Percentiles rank a stretch among this genome's conserved stretches.
phyloP scores from a whole-genome alignment of 2,113 vertebrate species.

The Oreochromis aureus region DNA sequence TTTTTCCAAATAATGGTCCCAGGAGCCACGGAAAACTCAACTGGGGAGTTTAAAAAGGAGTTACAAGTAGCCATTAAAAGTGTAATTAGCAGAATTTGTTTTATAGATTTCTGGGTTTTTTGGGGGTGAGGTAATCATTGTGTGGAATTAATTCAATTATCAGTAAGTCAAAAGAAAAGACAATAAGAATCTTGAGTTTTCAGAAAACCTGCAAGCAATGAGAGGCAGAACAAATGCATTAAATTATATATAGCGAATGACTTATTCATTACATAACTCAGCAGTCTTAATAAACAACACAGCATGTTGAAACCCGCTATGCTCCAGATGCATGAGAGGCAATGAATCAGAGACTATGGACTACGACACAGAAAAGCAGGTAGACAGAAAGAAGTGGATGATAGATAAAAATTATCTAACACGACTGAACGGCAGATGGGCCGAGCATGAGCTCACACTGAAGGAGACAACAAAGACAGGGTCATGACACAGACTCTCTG shows the following conservation, averaged over 20 bases:
- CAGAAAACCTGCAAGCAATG: neutral
- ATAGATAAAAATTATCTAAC: neutral
- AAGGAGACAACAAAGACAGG: neutral
- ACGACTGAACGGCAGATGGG: neutral
- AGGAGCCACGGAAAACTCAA: neutral
- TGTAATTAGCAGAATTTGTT: neutral
- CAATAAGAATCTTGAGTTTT: neutral
- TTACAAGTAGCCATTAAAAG: neutral
- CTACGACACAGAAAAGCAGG: neutral
- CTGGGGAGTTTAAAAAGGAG: neutral
- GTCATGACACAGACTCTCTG: neutral
- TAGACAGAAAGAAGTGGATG: neutral
- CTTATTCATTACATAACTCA: neutral
- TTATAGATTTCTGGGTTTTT: neutral
- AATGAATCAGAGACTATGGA: neutral
- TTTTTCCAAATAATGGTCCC: neutral
- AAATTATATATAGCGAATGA: neutral
- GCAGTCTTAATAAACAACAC: neutral
- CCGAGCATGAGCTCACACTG: neutral
- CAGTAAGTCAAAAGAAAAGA: neutral
- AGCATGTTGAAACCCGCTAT: neutral
- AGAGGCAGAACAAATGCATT: neutral
- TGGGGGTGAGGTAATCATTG: neutral
- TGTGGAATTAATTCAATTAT: neutral
- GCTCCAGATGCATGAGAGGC: neutral